Percentiles rank a stretch among this genome's conserved stretches.
phyloP scores from a whole-genome alignment of 35 echinoderm and acorn worm species.

The Apostichopus parvimensis region DNA sequence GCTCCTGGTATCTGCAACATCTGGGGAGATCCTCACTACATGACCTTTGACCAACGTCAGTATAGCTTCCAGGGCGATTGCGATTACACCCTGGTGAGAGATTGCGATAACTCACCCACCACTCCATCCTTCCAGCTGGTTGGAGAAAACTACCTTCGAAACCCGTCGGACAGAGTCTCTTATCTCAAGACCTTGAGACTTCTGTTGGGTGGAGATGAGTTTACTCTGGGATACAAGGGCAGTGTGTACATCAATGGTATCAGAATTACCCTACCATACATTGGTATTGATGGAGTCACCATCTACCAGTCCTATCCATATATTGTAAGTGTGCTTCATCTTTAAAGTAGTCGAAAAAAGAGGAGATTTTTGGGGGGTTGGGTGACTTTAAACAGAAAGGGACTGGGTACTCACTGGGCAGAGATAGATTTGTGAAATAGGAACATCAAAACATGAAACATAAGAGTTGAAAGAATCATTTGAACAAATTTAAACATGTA shows the following conservation, averaged over 20 bases:
- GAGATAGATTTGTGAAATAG: neutral
- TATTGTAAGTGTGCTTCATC: constrained; percentile 19
- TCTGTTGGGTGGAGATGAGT: neutral
- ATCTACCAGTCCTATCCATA: constrained; percentile 37
- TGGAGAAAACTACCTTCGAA: constrained; percentile 46
- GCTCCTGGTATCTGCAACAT: constrained; percentile 58
- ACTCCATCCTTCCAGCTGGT: constrained; percentile 42
- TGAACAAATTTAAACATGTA: too few species aligned
- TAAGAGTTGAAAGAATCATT: too few species aligned
- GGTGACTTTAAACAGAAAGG: too few species aligned
- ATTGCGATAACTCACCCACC: constrained; percentile 46
- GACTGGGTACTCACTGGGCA: too few species aligned
- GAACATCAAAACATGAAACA: too few species aligned
- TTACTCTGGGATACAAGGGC: constrained; percentile 30
- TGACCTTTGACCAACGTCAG: constrained; percentile 65
- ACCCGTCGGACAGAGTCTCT: constrained; percentile 66
- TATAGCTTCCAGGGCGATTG: constrained; percentile 71
- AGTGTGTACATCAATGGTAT: constrained; percentile 52
- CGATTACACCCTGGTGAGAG: constrained; percentile 66
- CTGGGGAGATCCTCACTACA: constrained; percentile 75
- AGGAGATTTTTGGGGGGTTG: too few species aligned
- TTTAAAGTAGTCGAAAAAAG: neutral
- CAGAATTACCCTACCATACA: constrained; percentile 40
- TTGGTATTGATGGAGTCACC: constrained; percentile 33
- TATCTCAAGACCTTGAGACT: constrained; percentile 43